phyloP scores from a whole-genome alignment of 2,113 vertebrate species.

The Pipa parva region DNA sequence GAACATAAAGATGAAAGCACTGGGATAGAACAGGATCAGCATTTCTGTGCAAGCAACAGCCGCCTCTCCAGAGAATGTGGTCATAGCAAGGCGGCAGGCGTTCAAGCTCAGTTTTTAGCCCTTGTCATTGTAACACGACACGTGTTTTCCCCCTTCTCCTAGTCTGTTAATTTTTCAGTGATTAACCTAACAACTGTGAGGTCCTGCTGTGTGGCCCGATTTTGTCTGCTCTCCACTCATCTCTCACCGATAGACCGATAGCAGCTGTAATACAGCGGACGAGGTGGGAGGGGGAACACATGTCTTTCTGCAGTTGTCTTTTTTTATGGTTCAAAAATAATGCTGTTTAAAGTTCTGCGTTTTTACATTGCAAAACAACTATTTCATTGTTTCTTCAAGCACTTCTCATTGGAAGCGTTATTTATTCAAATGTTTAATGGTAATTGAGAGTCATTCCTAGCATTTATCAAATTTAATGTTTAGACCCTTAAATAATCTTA shows the following conservation, averaged over 20 bases:
- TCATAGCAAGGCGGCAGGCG: conserved; percentile 10
- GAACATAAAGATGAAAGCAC: conserved; percentile 37
- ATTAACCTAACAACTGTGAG: conserved; percentile 42
- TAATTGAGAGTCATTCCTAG: too few relatives aligned
- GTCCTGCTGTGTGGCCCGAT: conserved; percentile 33
- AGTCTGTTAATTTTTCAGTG: conserved; percentile 32
- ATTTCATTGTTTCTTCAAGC: too few relatives aligned
- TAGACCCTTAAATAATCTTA: too few relatives aligned
- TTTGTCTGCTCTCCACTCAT: conserved; percentile 9
- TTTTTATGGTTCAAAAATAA: conserved; percentile 7
- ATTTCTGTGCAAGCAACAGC: conserved; percentile 28
- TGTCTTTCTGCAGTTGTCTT: conserved; percentile 32
- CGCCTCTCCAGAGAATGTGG: conserved; percentile 13
- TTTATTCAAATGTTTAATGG: too few relatives aligned
- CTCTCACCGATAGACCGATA: conserved; percentile 41
- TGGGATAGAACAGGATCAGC: conserved; percentile 33
- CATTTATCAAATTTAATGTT: too few relatives aligned
- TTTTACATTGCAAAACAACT: too few relatives aligned
- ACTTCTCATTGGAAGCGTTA: too few relatives aligned
- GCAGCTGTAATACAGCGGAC: conserved; percentile 4
- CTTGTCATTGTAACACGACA: conserved; percentile 43
- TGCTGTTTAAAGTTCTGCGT: conserved; percentile 11
- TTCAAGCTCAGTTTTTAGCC: conserved; percentile 52
- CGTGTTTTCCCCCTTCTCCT: conserved; percentile 22
- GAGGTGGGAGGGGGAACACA: conserved; percentile 10